These are phyloP conservation scores for Asobara japonica DNA, from an alignment of 1,140 invertebrate species.

Conservation along the genomic window DNA sequence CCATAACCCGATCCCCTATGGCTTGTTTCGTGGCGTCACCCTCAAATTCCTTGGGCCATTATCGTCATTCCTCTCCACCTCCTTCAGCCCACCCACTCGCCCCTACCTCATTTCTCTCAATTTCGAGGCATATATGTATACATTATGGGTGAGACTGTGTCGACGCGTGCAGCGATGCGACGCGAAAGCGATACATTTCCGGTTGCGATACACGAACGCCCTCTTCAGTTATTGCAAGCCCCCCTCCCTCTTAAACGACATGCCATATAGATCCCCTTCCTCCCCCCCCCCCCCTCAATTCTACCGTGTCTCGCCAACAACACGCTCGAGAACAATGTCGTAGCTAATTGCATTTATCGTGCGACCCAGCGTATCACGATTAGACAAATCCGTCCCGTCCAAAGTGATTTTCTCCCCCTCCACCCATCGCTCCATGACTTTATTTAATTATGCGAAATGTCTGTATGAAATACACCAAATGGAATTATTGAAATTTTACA, in stretches of 20 bases:
- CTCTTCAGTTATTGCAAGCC: conserved; percentile 10
- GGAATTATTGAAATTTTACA: not conserved
- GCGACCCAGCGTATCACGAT: conserved; percentile 31
- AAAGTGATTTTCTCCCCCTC: conserved; percentile 5
- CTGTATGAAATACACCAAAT: not conserved
- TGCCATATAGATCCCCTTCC: not conserved
- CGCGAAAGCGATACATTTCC: conserved; percentile 28
- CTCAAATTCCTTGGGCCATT: conserved; percentile 33
- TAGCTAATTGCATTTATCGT: conserved; percentile 34
- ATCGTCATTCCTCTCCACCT: conserved; percentile 25
- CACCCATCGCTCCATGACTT: not conserved
- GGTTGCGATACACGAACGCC: conserved; percentile 10
- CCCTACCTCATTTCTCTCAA: not conserved
- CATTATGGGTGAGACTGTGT: conserved; percentile 1
- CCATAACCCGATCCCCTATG: conserved; percentile 14
- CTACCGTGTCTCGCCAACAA: conserved; percentile 10
- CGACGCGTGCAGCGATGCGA: conserved; percentile 11
- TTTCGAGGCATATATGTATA: not conserved
- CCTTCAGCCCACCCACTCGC: not conserved
- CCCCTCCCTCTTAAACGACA: not conserved
- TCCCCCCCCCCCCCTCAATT: not conserved
- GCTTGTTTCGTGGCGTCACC: conserved; percentile 28
- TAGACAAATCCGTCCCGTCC: conserved; percentile 30
- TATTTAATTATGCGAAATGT: not conserved
- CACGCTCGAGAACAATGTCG: conserved; percentile 33